A percentile compares a stretch with the other conserved stretches of the same genome.
Conservation (phyloP, 2,113 vertebrate genomes). For the Syngnathoides biaculeatus region DNA sequence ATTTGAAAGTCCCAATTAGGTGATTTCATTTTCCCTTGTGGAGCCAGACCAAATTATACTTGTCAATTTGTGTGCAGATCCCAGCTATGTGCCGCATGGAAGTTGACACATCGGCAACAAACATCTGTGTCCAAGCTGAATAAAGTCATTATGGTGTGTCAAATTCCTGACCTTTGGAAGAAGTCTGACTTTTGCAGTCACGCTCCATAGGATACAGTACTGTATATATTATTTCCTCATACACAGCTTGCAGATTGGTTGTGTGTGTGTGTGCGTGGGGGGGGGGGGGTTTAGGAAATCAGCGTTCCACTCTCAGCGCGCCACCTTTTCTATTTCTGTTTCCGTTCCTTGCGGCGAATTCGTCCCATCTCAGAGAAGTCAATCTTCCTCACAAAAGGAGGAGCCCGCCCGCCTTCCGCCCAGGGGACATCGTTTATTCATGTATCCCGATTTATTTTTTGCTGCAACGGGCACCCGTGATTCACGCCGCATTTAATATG, state of each 20-base stretch:
- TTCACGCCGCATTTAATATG: conserved; percentile 69
- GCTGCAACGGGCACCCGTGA: conserved; percentile 65
- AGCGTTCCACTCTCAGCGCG: conserved; percentile 52
- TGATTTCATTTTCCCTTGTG: no score
- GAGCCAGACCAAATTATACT: no score
- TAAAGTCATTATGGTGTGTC: conserved; percentile 49
- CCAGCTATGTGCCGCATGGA: no score
- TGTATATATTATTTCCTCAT: conserved; percentile 64
- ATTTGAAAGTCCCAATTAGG: no score
- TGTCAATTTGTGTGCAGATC: no score
- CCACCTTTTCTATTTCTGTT: conserved; percentile 66
- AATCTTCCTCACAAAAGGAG: conserved; percentile 75
- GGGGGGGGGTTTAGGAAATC: conserved; percentile 34
- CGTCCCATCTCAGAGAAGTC: conserved; percentile 73
- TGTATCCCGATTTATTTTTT: conserved; percentile 76
- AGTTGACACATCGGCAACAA: no score
- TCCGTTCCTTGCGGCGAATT: conserved; percentile 65
- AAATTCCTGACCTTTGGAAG: conserved; percentile 63
- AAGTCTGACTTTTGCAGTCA: conserved; percentile 58
- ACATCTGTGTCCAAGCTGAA: conserved; percentile 50
- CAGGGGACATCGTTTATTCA: conserved; percentile 72
- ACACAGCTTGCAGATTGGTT: conserved; percentile 58
- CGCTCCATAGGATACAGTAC: conserved; percentile 63
- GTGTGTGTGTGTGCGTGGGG: neutral
- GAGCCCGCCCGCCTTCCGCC: conserved; percentile 55